phyloP scores from a whole-genome alignment of 2,888 invertebrate genomes.

The Drosophila recens region DNA sequence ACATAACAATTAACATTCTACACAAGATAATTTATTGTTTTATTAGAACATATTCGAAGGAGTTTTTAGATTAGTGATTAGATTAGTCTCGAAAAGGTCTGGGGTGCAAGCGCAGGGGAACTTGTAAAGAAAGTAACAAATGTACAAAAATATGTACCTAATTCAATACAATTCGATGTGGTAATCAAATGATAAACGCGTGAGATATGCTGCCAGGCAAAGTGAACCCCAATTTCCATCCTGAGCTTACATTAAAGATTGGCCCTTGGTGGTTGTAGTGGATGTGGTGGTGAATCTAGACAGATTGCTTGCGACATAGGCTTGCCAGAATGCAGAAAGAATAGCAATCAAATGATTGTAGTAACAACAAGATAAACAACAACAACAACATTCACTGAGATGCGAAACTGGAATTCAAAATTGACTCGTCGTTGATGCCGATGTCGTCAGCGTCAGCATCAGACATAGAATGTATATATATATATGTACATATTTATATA shows the following conservation, averaged over 20 bases:
- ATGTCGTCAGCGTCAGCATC: conserved; percentile 57
- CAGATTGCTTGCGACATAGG: conserved; percentile 46
- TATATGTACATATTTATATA: conserved; percentile 9
- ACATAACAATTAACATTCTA: no score
- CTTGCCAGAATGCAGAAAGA: conserved; percentile 64
- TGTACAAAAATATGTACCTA: conserved; percentile 59
- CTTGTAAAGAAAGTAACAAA: conserved; percentile 17
- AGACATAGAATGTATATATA: conserved; percentile 14
- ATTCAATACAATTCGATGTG: conserved; percentile 77
- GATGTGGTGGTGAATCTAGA: conserved; percentile 41
- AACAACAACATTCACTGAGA: conserved; percentile 50
- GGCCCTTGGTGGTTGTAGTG: conserved; percentile 19
- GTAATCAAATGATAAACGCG: conserved; percentile 76
- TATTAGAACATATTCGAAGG: background rate
- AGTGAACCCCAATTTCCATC: conserved; percentile 54
- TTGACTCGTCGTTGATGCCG: conserved; percentile 72
- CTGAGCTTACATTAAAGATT: conserved; percentile 17
- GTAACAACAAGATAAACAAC: conserved; percentile 35
- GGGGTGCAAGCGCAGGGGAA: background rate
- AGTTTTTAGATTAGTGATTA: background rate
- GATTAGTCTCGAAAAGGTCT: background rate
- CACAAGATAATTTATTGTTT: no score
- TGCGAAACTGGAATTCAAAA: conserved; percentile 71
- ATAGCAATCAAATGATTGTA: conserved; percentile 77
- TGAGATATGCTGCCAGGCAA: conserved; percentile 35